Base-by-base conservation (phyloP, 1,140 invertebrate species). In the Meloidogyne floridensis region DNA sequence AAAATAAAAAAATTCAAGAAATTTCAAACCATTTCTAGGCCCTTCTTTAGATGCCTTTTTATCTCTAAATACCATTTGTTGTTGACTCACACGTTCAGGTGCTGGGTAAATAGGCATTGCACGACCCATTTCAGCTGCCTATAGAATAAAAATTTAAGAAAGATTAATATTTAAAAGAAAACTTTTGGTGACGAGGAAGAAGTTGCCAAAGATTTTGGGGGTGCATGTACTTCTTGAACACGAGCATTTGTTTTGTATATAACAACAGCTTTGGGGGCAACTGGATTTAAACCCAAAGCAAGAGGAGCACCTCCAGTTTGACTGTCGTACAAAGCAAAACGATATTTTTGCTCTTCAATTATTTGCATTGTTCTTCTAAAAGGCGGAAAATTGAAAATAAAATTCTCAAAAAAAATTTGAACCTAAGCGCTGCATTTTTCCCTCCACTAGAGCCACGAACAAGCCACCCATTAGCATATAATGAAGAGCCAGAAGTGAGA, bases 321-420 rank as follows among this genome's bases (percentile, higher is more conserved):
- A n/a, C 53, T 69, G 18, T 79, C 75, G 51, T 83, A 79, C 32
- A 72, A 59, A 10, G 73, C 82, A 81, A 85, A 85, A 51, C 84
- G 83, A 75, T 81, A 87, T 70, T 87, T 81, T 82, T 86, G 85
- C 56, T 86, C 85, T 54, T 81, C 86, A 69, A 86, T 86, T 20
- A 86, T 86, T 75, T 86, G 86, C 70, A 86, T 81, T 9, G 85
- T 86, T 77, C 85, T 53, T 65, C 83, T 84, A 69, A 87, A 83
- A 0, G 0, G 1, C 2, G 32, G 32, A 13, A 65, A 8, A n/a
- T 13, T 8, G 15, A 80, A 8, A 20, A 15, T 51, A 8, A 15
- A 81, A n/a, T 32, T 20, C 4, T 13, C 15, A 6, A 9, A 11
- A 80, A 77, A 42, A 20, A 79, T 76, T 15, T 74, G 3, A 13